Evolutionary conservation across 2,888 invertebrate genomes (phyloP).

Genomic region (Papilio gigon): DNA sequence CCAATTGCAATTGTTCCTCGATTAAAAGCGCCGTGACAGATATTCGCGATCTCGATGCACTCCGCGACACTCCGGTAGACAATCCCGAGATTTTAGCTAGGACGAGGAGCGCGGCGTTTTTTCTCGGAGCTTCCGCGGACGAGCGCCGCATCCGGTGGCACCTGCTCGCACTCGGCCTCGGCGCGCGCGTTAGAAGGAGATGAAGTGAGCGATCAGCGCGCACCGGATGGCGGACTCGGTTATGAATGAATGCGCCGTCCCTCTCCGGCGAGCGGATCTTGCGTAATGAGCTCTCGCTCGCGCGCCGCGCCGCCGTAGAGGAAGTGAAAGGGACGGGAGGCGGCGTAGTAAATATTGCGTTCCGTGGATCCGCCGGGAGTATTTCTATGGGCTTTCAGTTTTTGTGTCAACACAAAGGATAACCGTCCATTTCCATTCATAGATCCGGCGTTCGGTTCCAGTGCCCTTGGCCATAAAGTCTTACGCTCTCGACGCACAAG

Average conservation of each 20-base stretch:
- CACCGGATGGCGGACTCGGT: conserved; percentile 81
- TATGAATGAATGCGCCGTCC: conserved; percentile 81
- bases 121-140: conserved; percentile 73
- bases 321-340: conserved; percentile 82
- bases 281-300: conserved; percentile 65
- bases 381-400: conserved; percentile 70
- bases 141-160: conserved; percentile 76
- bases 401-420: conserved; percentile 72
- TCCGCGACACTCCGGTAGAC: conserved; percentile 48
- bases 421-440: conserved; percentile 70
- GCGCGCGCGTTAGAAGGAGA: conserved; percentile 78
- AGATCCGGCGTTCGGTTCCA: conserved; percentile 48
- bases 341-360: conserved; percentile 81
- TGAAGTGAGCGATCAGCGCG: conserved; percentile 77
- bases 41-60: conserved; percentile 55
- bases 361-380: conserved; percentile 69
- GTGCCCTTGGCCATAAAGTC: conserved; percentile 31
- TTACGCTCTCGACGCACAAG: conserved; percentile 25
- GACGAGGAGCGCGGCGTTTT: conserved; percentile 64
- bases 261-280: conserved; percentile 58
- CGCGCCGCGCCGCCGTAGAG: conserved; percentile 79
- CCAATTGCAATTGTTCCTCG: conserved; percentile 75
- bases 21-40: conserved; percentile 58
- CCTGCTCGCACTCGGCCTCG: conserved; percentile 78
- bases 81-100: conserved; percentile 52